Conservation (phyloP, 2,888 invertebrate genomes). For the Cataglyphis albicans region DNA sequence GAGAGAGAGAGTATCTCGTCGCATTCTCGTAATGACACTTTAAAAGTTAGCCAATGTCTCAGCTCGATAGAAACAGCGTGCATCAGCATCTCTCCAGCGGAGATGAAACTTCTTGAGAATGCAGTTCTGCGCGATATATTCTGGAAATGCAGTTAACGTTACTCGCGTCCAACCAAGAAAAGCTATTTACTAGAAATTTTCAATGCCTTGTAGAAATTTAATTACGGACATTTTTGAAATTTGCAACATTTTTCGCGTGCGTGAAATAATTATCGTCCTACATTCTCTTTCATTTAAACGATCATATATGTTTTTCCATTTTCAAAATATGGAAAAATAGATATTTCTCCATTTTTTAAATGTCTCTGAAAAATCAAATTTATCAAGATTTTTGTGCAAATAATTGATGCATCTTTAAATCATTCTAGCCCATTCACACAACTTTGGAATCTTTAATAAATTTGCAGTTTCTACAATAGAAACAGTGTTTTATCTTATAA, state of each 20-base stretch:
- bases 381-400: neutral
- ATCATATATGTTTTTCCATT: neutral
- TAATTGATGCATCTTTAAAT: neutral
- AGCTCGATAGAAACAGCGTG: slow-evolving; percentile 62
- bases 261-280: slow-evolving; percentile 7
- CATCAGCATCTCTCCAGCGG: slow-evolving; percentile 55
- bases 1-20: slow-evolving; percentile 68
- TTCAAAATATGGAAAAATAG: neutral
- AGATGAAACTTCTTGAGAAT: slow-evolving; percentile 58
- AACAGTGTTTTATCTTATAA: neutral
- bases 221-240: neutral
- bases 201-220: slow-evolving; percentile 5
- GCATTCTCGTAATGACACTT: slow-evolving; percentile 76
- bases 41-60: slow-evolving; percentile 77
- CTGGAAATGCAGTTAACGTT: slow-evolving; percentile 23
- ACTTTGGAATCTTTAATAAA: neutral
- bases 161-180: neutral
- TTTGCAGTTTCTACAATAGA: neutral
- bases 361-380: neutral
- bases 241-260: neutral
- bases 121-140: neutral
- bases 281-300: no score
- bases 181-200: slow-evolving; percentile 15
- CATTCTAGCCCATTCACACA: neutral
- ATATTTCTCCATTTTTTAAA: neutral